phyloP scores from a whole-genome alignment of 2,113 vertebrate species.

The Psammodynastes pulverulentus region DNA sequence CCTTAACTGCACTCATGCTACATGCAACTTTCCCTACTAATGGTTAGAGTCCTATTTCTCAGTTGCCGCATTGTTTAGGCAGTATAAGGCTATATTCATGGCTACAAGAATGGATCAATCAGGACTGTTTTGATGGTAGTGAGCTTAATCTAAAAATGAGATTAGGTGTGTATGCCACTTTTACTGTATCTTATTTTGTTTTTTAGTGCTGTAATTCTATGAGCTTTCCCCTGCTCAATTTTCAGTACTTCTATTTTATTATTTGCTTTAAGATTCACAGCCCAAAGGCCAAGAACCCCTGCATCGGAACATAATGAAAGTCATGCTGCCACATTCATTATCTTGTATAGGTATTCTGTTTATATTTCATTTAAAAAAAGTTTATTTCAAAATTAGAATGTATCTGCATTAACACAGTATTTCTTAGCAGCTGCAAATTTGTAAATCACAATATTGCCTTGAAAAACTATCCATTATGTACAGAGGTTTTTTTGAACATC shows the following conservation, averaged over 20 bases:
- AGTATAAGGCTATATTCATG: not conserved
- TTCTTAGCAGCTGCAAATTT: conserved; percentile 16
- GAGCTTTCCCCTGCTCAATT: not conserved
- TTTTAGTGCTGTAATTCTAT: not conserved
- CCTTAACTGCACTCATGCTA: not conserved
- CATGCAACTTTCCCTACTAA: not conserved
- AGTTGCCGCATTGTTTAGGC: not conserved
- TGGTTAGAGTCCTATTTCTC: not conserved
- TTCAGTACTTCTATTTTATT: not conserved
- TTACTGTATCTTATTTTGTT: not conserved
- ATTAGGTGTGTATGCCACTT: not conserved
- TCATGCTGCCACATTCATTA: conserved; percentile 25
- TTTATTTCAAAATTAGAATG: conserved; percentile 22
- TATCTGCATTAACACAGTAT: conserved; percentile 25
- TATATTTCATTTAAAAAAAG: not conserved
- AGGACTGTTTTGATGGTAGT: not conserved
- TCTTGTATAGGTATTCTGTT: not conserved
- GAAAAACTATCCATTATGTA: not conserved
- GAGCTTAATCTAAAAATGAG: not conserved
- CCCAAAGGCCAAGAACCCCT: conserved; percentile 11
- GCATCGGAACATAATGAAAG: conserved; percentile 16
- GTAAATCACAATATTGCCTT: conserved; percentile 6
- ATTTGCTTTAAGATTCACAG: conserved; percentile 7
- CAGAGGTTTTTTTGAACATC: conserved; percentile 11
- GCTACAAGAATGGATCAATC: not conserved